These are phyloP conservation scores for Squalus acanthias DNA, from an alignment of 2,797 vertebrate genomes.

Conservation along the genomic window DNA sequence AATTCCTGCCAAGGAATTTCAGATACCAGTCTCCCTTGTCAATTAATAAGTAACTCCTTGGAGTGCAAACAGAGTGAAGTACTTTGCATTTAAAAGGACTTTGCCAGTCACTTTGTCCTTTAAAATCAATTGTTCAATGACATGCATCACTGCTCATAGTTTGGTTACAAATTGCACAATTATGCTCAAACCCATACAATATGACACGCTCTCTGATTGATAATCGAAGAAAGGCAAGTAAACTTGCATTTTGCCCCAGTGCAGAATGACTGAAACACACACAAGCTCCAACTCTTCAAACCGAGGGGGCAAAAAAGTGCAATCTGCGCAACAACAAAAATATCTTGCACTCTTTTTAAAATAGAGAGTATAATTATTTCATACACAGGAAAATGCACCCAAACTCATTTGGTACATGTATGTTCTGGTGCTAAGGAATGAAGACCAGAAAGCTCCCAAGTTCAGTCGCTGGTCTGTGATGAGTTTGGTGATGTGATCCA, in stretches of 20 bases:
- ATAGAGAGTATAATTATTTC: not conserved
- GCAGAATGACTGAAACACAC: not conserved
- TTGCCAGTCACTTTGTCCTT: not conserved
- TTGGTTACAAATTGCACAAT: not conserved
- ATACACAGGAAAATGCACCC: not conserved
- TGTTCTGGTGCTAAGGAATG: not conserved
- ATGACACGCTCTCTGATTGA: not conserved
- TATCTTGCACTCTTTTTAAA: not conserved
- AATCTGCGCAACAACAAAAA: not conserved
- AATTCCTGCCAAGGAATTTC: not conserved
- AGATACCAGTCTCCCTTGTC: not conserved
- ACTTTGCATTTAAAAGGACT: not conserved
- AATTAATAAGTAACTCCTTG: not conserved
- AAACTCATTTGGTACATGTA: not conserved
- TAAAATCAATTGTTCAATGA: not conserved
- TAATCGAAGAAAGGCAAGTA: not conserved
- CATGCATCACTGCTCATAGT: not conserved
- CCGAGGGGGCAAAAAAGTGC: not conserved
- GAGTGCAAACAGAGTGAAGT: not conserved
- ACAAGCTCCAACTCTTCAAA: not conserved
- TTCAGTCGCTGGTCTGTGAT: not conserved
- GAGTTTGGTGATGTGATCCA: not conserved
- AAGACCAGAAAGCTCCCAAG: not conserved
- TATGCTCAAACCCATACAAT: not conserved
- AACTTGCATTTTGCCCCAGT: not conserved